A percentile compares a stretch with the other conserved stretches of the same genome.
Evolutionary conservation across 2,113 vertebrate genomes (phyloP).

Genomic region (Petrocephalus microphthalmus): DNA sequence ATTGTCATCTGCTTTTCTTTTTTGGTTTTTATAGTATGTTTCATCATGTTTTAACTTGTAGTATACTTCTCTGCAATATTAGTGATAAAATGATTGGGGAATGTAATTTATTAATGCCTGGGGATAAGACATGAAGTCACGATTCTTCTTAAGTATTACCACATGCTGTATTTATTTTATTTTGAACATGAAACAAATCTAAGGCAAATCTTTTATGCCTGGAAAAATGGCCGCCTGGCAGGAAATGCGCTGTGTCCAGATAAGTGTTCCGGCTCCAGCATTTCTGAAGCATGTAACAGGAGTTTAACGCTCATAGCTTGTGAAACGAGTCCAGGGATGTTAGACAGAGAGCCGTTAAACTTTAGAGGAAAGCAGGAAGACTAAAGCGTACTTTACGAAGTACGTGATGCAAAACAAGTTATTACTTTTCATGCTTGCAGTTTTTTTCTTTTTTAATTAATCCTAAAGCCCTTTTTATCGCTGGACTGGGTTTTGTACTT

Average conservation of each 20-base stretch:
- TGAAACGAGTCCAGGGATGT: constrained; percentile 15
- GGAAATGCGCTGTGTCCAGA: constrained; percentile 34
- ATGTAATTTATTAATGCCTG: constrained; percentile 39
- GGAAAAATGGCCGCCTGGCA: constrained; percentile 38
- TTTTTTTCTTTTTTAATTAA: constrained; percentile 27
- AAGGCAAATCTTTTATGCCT: constrained; percentile 30
- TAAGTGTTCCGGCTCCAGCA: constrained; percentile 30
- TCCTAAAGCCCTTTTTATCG: constrained; percentile 17
- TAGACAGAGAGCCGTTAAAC: constrained; percentile 22
- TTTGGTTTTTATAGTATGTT: neutral
- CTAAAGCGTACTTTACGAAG: neutral
- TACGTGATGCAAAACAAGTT: neutral
- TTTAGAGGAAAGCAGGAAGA: constrained; percentile 12
- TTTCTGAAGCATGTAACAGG: constrained; percentile 27
- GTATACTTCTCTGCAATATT: constrained; percentile 23
- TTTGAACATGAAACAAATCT: constrained; percentile 28
- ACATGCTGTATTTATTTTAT: constrained; percentile 33
- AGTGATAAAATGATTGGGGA: constrained; percentile 33
- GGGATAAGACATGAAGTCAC: constrained; percentile 37
- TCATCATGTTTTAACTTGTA: constrained; percentile 6
- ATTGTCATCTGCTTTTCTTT: constrained; percentile 2
- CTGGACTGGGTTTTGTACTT: constrained; percentile 14
- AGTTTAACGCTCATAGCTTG: constrained; percentile 25
- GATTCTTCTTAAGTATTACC: constrained; percentile 30
- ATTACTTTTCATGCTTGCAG: constrained; percentile 20